Percentiles rank a stretch among this genome's conserved stretches.
These are phyloP conservation scores for Melikaiella ostensackeni DNA, from an alignment of 2,888 invertebrate genomes.

Conservation along the genomic window DNA sequence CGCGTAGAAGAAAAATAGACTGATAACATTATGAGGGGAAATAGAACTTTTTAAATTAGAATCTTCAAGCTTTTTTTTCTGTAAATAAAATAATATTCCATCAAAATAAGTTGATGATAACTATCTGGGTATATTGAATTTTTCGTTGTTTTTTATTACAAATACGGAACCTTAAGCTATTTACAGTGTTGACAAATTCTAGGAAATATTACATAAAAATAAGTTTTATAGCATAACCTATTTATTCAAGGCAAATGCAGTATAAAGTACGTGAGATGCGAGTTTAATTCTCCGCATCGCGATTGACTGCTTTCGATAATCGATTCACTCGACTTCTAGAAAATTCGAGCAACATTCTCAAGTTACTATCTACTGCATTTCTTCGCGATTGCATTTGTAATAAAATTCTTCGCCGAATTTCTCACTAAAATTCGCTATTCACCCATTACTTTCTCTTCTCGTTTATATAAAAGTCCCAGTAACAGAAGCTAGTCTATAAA, in stretches of 20 bases:
- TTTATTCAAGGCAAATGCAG: conserved; percentile 60
- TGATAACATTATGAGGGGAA: not conserved
- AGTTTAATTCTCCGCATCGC: conserved; percentile 45
- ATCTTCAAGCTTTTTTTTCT: conserved; percentile 1
- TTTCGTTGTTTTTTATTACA: conserved; percentile 72
- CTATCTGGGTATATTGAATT: conserved; percentile 27
- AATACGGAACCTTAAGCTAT: conserved; percentile 71
- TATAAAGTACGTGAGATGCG: conserved; percentile 61
- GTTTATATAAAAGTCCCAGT: conserved; percentile 55
- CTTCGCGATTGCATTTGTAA: conserved; percentile 50
- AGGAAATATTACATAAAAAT: conserved; percentile 73
- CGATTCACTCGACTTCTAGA: not conserved
- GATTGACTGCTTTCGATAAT: conserved; percentile 37
- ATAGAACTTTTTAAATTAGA: not conserved
- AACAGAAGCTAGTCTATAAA: conserved; percentile 56
- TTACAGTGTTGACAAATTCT: conserved; percentile 70
- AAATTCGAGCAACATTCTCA: conserved; percentile 5
- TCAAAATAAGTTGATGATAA: not conserved
- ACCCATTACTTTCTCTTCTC: conserved; percentile 48
- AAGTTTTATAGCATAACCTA: conserved; percentile 63
- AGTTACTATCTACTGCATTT: conserved; percentile 59
- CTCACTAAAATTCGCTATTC: conserved; percentile 52
- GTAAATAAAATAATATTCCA: conserved; percentile 9
- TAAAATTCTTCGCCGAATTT: conserved; percentile 50
- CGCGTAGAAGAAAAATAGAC: not conserved